phyloP scores from a whole-genome alignment of 2,113 vertebrate species.

The Entosphenus tridentatus region DNA sequence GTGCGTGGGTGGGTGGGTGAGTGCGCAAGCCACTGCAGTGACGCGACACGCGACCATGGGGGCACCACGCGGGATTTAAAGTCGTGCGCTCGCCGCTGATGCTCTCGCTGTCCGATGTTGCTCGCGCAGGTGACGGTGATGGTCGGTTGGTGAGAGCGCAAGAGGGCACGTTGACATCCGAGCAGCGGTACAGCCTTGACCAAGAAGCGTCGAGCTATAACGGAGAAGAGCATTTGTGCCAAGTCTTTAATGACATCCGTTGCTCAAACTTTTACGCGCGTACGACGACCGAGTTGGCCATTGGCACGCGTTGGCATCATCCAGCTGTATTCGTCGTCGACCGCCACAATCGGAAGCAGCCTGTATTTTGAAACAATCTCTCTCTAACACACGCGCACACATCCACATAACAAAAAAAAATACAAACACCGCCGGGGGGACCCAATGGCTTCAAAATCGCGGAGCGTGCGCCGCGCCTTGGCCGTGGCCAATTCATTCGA shows the following conservation, averaged over 20 bases:
- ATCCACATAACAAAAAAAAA: not conserved
- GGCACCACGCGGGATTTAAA: not conserved
- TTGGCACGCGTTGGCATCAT: no score
- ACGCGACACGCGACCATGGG: not conserved
- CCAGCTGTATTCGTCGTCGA: not conserved
- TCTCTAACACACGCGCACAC: not conserved
- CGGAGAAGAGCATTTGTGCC: no score
- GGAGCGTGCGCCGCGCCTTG: conserved; percentile 2
- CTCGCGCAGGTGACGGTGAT: not conserved
- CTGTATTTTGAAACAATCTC: not conserved
- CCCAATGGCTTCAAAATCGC: not conserved
- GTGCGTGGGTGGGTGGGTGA: not conserved
- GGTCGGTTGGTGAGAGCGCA: not conserved
- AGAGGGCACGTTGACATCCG: no score
- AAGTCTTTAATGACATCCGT: no score
- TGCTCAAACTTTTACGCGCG: no score
- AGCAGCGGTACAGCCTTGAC: no score
- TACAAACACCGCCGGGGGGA: not conserved
- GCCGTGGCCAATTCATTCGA: not conserved
- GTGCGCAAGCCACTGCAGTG: not conserved
- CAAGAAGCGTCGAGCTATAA: no score
- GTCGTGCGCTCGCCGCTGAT: not conserved
- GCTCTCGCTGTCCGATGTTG: not conserved
- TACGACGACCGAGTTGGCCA: no score
- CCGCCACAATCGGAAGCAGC: not conserved